Percentiles rank a stretch among this genome's conserved stretches.
phyloP scores from a whole-genome alignment of 2,113 vertebrate genomes.

The Pyxicephalus adspersus region DNA sequence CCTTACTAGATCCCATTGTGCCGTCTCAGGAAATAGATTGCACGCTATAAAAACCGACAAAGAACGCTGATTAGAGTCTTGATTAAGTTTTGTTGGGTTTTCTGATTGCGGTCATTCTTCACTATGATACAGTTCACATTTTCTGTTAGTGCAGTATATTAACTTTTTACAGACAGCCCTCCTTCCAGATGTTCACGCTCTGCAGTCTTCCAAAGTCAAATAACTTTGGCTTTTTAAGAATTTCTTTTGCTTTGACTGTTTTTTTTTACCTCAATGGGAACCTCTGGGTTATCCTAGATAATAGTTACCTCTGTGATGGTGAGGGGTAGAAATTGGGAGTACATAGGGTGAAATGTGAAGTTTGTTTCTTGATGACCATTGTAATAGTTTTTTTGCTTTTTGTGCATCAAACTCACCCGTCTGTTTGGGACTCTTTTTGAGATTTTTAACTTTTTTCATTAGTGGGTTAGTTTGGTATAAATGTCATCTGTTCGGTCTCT shows the following conservation, averaged over 20 bases:
- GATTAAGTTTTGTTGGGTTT: no score
- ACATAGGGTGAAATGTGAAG: neutral
- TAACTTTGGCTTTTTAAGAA: neutral
- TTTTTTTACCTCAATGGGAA: conserved; percentile 16
- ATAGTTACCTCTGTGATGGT: neutral
- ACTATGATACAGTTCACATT: no score
- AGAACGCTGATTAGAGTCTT: no score
- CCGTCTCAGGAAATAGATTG: no score
- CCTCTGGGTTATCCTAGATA: neutral
- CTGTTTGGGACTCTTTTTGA: no score
- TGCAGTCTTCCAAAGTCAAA: neutral
- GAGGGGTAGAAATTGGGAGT: neutral
- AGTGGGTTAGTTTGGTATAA: neutral
- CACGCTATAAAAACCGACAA: no score
- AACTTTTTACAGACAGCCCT: neutral
- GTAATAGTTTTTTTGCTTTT: no score
- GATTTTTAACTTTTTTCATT: no score
- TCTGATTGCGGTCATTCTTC: no score
- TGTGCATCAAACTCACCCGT: no score
- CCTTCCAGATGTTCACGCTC: conserved; percentile 5
- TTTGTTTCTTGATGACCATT: neutral
- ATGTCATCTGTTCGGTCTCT: no score
- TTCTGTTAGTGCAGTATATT: neutral
- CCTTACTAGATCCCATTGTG: no score
- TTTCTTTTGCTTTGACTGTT: neutral